phyloP scores from a whole-genome alignment of 2,888 invertebrate genomes.

The Drosophila testacea region DNA sequence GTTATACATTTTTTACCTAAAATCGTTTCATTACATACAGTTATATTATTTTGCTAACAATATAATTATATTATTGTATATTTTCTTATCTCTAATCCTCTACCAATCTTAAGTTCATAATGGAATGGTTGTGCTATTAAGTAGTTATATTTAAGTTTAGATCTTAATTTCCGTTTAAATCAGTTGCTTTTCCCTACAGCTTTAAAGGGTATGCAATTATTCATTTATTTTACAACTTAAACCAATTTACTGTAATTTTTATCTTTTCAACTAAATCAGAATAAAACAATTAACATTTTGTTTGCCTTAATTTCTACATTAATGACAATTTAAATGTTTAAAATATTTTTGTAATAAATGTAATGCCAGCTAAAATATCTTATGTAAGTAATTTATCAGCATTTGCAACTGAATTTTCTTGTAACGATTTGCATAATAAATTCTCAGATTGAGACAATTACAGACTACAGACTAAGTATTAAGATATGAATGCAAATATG shows the following conservation, averaged over 20 bases:
- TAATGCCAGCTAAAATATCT: background rate
- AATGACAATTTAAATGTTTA: no score
- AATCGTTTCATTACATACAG: no score
- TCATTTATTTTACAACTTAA: background rate
- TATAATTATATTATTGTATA: no score
- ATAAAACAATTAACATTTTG: background rate
- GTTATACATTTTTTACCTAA: no score
- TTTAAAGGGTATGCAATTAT: background rate
- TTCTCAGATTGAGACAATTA: conserved; percentile 10
- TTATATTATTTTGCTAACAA: no score
- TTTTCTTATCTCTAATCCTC: no score
- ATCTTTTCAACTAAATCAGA: background rate
- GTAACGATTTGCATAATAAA: conserved; percentile 57
- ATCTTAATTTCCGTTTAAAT: background rate
- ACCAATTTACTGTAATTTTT: background rate
- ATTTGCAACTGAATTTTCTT: conserved; percentile 18
- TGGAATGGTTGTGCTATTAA: background rate
- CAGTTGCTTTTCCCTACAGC: background rate
- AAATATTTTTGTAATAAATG: background rate
- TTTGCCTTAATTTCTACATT: conserved; percentile 6
- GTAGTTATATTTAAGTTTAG: background rate
- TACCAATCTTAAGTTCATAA: no score
- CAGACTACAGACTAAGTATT: conserved; percentile 1
- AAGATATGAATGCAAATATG: conserved; percentile 10
- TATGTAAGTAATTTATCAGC: conserved; percentile 9